Conservation (phyloP, 2,888 invertebrate species). For the Drosophila pegasa region DNA sequence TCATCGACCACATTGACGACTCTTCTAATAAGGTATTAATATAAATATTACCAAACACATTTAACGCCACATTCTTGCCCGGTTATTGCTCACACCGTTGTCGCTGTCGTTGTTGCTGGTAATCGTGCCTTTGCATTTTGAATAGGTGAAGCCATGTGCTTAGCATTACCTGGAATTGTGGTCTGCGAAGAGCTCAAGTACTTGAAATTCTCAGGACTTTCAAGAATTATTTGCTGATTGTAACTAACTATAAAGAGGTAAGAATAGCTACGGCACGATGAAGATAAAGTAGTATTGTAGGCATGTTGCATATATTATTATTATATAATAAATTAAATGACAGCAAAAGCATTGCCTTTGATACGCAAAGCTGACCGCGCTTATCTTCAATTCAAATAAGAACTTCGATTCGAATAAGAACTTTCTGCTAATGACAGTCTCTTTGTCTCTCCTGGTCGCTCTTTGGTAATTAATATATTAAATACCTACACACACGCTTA, state of each 20-base stretch:
- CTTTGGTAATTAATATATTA: neutral
- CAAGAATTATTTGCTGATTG: neutral
- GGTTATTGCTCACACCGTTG: constrained; percentile 52
- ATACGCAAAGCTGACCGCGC: neutral
- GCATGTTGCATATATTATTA: neutral
- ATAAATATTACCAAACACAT: constrained; percentile 64
- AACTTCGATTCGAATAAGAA: neutral
- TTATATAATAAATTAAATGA: too few species aligned
- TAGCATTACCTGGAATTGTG: constrained; percentile 7
- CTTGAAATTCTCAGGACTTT: constrained; percentile 10
- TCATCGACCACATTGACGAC: constrained; percentile 42
- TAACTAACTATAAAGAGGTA: neutral
- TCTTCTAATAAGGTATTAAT: constrained; percentile 80
- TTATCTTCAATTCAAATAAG: neutral
- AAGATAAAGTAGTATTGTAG: neutral
- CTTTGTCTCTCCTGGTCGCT: neutral
- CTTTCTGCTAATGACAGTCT: neutral
- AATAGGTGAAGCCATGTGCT: constrained; percentile 30
- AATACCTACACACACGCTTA: neutral
- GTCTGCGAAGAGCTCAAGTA: constrained; percentile 1
- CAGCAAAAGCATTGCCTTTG: neutral
- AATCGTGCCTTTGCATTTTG: constrained; percentile 70
- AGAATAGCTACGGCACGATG: constrained; percentile 1
- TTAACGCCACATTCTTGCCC: constrained; percentile 47
- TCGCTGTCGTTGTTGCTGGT: constrained; percentile 25